Evolutionary conservation across 2,797 vertebrate species (phyloP).

Genomic region (Microcaecilia unicolor): DNA sequence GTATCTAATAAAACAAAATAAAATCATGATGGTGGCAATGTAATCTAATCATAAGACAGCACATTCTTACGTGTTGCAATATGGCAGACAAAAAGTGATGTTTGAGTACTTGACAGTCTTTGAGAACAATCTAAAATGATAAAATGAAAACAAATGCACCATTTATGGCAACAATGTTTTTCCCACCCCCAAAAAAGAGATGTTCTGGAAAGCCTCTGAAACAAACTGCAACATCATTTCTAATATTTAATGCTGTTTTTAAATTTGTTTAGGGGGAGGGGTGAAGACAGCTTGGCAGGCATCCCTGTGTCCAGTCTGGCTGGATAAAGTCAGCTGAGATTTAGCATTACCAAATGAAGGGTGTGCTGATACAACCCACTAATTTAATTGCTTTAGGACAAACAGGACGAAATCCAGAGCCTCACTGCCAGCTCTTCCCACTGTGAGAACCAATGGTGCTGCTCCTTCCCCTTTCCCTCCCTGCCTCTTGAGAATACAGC

Average conservation of each 20-base stretch:
- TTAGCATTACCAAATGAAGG: conserved; percentile 68
- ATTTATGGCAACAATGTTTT: too few species aligned
- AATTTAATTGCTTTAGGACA: conserved; percentile 69
- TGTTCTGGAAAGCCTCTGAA: conserved; percentile 45
- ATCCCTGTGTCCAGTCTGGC: conserved; percentile 62
- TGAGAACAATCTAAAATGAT: conserved; percentile 24
- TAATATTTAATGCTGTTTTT: conserved; percentile 54
- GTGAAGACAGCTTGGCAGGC: conserved; percentile 66
- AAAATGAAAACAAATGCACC: too few species aligned
- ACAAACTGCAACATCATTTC: conserved; percentile 51
- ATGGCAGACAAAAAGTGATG: conserved; percentile 28
- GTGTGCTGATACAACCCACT: conserved; percentile 81
- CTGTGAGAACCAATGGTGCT: conserved; percentile 48
- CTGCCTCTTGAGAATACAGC: conserved; percentile 45
- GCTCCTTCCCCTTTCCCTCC: conserved; percentile 47
- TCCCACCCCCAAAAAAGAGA: conserved; percentile 32
- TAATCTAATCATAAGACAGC: conserved; percentile 25
- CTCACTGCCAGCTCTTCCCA: conserved; percentile 50
- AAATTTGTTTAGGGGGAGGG: too few species aligned
- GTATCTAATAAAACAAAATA: too few species aligned
- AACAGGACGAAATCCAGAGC: conserved; percentile 45
- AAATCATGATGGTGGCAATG: conserved; percentile 9
- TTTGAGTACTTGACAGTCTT: conserved; percentile 24
- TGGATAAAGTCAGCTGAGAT: conserved; percentile 68
- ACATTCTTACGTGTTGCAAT: conserved; percentile 18